Evolutionary conservation across 2,113 vertebrate genomes (phyloP), one percentile per base, ranked within the genome.

Genomic region (Trichomycterus rosablanca): DNA sequence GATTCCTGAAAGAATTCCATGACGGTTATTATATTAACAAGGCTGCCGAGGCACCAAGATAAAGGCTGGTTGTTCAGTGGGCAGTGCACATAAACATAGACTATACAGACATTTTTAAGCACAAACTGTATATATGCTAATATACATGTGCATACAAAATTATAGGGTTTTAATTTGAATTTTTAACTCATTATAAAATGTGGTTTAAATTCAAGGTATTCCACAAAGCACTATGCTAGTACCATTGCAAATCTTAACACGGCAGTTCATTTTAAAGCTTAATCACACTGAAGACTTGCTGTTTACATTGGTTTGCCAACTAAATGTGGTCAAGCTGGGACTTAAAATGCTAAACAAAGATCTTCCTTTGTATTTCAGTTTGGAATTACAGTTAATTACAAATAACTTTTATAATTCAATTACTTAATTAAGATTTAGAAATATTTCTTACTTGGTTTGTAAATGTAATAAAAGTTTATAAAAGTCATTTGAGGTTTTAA

Each of bases 1-100:
- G 30, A 39, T 28, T 46, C 28, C 14, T 19, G 30, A 19, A 5
- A 35, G 35, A 49, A 15, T n/a, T 42, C 19, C 35, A 22, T 50
- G 45, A 23, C 16, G 4, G 14, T 50, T 39, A 28, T 34, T 32
- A 44, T 50, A 23, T 15, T 26, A 48, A 59, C 52, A 12, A 7
- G 34, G 14, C 35, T 30, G 20, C 16, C 14, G 16, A 60, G 57
- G 23, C 44, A 56, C 14, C 15, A 20, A 16, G 24, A 37, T 20
- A 39, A 24, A 66, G 23, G 11, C 19, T 42, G 34, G 51, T n/a
- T 54, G 19, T 53, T 67, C 39, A 35, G 8, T 37, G 34, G 20
- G 15, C n/a, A 28, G 34, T 24, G 48, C 15, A 48, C 23, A 24
- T 60, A 43, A 30, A 55, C 28, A 57, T 35, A 60, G 3, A 37